Conservation (phyloP, 2,113 vertebrate genomes). For the Gymnarchus niloticus region DNA sequence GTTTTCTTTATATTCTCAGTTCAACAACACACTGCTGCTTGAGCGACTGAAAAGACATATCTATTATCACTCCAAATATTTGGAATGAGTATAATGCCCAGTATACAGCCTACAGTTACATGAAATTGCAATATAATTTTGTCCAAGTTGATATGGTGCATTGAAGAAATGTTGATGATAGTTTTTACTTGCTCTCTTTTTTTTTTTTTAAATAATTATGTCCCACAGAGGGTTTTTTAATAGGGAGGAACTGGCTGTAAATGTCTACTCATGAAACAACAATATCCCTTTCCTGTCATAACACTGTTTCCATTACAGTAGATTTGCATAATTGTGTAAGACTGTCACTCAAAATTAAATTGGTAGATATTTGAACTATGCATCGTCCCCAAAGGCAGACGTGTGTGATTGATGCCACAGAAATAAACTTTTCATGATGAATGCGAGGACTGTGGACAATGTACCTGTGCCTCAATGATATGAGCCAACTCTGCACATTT, state of each 20-base stretch:
- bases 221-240: neutral
- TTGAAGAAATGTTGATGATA: neutral
- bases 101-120: neutral
- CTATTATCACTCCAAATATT: neutral
- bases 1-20: neutral
- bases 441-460: neutral
- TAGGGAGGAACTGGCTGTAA: neutral
- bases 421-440: neutral
- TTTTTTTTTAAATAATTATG: neutral
- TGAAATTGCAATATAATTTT: neutral
- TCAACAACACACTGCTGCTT: neutral
- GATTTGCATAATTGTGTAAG: neutral
- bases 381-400: neutral
- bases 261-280: neutral
- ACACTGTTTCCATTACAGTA: neutral
- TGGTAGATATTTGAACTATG: neutral
- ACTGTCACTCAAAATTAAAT: neutral
- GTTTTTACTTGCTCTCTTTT: neutral
- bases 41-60: neutral
- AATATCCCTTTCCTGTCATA: neutral
- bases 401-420: neutral
- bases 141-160: neutral
- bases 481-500: conserved; percentile 2
- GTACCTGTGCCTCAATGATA: conserved; percentile 12
- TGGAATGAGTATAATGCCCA: neutral